A percentile compares a stretch with the other conserved stretches of the same genome.
phyloP scores from a whole-genome alignment of 1,140 invertebrate species.

The Coelopa frigida region DNA sequence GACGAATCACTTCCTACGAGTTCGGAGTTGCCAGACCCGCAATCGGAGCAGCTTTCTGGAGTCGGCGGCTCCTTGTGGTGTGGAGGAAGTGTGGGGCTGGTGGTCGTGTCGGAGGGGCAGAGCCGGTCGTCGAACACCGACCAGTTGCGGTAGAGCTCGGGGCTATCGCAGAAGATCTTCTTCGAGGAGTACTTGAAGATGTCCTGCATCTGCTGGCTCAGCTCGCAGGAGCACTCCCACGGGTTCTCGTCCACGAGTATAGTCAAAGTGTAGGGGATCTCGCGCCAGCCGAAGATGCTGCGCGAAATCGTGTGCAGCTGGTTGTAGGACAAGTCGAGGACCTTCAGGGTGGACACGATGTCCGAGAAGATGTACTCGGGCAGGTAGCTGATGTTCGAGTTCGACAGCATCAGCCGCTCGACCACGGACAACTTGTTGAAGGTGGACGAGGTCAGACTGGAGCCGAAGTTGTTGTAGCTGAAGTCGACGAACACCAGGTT shows the following conservation, averaged over 20 bases:
- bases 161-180: slow-evolving; percentile 16
- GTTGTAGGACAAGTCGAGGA: slow-evolving; percentile 26
- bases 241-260: slow-evolving; percentile 17
- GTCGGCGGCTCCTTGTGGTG: too few species aligned
- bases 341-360: slow-evolving; percentile 17
- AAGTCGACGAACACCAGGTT: slow-evolving; percentile 22
- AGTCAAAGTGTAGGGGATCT: slow-evolving; percentile 13
- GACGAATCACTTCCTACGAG: too few species aligned
- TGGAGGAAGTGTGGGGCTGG: too few species aligned
- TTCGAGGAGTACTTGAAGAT: slow-evolving; percentile 19
- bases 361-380: slow-evolving; percentile 24
- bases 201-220: slow-evolving; percentile 16
- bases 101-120: too few species aligned
- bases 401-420: slow-evolving; percentile 18
- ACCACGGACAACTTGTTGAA: slow-evolving; percentile 26
- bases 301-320: slow-evolving; percentile 19
- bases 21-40: too few species aligned
- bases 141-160: slow-evolving; percentile 11
- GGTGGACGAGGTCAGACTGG: slow-evolving; percentile 12
- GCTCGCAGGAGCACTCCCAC: slow-evolving; percentile 25
- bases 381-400: slow-evolving; percentile 25
- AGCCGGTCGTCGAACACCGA: slow-evolving; percentile 18
- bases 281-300: slow-evolving; percentile 19
- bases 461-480: slow-evolving; percentile 22
- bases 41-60: too few species aligned